Evolutionary conservation across 2,888 invertebrate genomes (phyloP).

Genomic region (Clusia tigrina): DNA sequence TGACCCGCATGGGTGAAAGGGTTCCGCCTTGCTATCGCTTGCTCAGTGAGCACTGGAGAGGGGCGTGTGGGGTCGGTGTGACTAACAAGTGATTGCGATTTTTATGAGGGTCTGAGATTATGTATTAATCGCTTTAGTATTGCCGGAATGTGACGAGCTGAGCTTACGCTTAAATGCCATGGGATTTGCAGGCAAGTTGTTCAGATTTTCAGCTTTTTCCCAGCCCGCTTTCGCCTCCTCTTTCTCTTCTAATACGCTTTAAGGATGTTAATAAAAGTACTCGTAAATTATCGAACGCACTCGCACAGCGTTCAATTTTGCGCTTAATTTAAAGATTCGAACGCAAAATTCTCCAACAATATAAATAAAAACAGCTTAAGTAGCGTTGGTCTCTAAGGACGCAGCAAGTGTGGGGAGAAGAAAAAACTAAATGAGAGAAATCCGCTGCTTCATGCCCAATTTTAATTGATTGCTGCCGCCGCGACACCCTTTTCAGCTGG

Average conservation of each 20-base stretch:
- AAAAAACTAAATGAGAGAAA: constrained; percentile 5
- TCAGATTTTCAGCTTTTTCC: constrained; percentile 7
- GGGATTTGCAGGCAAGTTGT: constrained; percentile 23
- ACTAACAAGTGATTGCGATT: constrained; percentile 16
- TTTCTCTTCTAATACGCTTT: constrained; percentile 6
- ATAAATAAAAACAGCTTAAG: neutral
- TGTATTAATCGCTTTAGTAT: constrained; percentile 46
- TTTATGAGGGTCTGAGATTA: constrained; percentile 43
- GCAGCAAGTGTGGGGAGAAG: neutral
- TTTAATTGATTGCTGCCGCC: constrained; percentile 39
- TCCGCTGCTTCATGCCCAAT: constrained; percentile 2
- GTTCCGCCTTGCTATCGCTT: constrained; percentile 15
- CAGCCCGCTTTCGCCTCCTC: neutral
- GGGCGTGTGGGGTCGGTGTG: neutral
- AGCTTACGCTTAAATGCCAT: constrained; percentile 19
- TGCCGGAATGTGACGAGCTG: constrained; percentile 21
- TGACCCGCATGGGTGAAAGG: constrained; percentile 42
- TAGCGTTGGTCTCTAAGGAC: neutral
- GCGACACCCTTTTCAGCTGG: constrained; percentile 23
- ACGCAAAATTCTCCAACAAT: neutral
- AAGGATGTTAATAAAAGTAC: constrained; percentile 20
- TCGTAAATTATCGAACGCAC: constrained; percentile 25
- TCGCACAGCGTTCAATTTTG: neutral
- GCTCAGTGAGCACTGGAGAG: neutral
- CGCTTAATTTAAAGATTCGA: constrained; percentile 12